Evolutionary conservation across 2,888 invertebrate genomes (phyloP).

Genomic region (Elegia similella): DNA sequence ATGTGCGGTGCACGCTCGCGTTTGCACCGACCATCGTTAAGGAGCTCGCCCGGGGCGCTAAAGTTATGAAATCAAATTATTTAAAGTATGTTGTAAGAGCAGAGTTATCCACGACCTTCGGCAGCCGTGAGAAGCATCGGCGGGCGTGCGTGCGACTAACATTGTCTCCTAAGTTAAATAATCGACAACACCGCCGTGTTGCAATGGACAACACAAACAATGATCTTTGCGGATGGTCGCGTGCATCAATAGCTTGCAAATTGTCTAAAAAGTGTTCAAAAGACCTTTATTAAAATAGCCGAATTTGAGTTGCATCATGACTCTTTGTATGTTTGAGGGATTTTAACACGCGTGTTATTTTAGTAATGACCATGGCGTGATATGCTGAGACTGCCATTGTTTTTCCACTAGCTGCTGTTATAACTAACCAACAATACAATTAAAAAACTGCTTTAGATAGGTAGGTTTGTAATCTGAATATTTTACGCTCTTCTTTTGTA

Average conservation of each 20-base stretch:
- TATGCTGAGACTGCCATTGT: not conserved
- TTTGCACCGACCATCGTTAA: conserved; percentile 28
- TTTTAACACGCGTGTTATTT: not conserved
- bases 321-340: not conserved
- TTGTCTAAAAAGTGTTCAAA: conserved; percentile 36
- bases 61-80: conserved; percentile 77
- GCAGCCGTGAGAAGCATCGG: conserved; percentile 72
- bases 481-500: no score
- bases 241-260: conserved; percentile 47
- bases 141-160: conserved; percentile 64
- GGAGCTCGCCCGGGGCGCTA: conserved; percentile 53
- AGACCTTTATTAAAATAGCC: conserved; percentile 15
- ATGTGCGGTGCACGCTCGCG: conserved; percentile 9
- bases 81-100: conserved; percentile 75
- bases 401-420: not conserved
- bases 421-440: not conserved
- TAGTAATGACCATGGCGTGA: not conserved
- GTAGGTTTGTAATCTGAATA: no score
- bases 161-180: conserved; percentile 75
- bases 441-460: not conserved
- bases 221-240: conserved; percentile 53
- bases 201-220: conserved; percentile 51
- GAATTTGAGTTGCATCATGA: not conserved
- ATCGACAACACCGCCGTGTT: conserved; percentile 66
- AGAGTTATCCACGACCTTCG: conserved; percentile 75